Evolutionary conservation across 2,113 vertebrate species (phyloP).

Genomic region (Zeus faber): DNA sequence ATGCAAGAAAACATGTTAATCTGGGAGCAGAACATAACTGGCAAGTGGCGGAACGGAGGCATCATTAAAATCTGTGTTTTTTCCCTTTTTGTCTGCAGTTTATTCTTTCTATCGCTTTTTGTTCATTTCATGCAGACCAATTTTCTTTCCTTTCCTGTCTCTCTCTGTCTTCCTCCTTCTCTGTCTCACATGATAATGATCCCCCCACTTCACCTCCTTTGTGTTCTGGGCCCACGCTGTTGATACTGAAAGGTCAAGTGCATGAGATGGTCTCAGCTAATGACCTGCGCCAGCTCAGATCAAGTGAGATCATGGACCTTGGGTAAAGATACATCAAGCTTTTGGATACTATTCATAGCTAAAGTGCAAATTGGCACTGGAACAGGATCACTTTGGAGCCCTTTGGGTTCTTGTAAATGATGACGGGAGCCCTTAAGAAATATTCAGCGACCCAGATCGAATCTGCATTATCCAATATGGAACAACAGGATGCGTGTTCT

Average conservation of each 20-base stretch:
- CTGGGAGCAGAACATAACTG: slow-evolving; percentile 17
- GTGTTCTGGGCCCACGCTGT: too few species aligned
- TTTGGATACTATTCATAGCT: slow-evolving; percentile 47
- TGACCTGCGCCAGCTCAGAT: slow-evolving; percentile 49
- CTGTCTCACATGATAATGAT: slow-evolving; percentile 5
- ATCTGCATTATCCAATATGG: slow-evolving; percentile 29
- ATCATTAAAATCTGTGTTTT: too few species aligned
- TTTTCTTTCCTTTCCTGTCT: background rate
- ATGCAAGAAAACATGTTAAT: slow-evolving; percentile 27
- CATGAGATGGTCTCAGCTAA: slow-evolving; percentile 57
- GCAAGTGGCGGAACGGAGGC: slow-evolving; percentile 18
- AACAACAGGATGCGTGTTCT: slow-evolving; percentile 17
- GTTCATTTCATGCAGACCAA: background rate
- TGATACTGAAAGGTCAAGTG: slow-evolving; percentile 62
- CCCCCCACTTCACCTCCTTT: slow-evolving; percentile 22
- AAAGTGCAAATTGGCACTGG: slow-evolving; percentile 45
- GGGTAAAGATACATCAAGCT: slow-evolving; percentile 46
- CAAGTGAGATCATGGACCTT: slow-evolving; percentile 49
- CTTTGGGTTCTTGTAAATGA: slow-evolving; percentile 25
- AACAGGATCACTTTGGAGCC: slow-evolving; percentile 14
- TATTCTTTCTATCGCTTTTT: background rate
- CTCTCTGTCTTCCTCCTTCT: background rate
- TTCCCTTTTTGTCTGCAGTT: slow-evolving; percentile 3
- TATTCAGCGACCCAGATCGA: slow-evolving; percentile 26
- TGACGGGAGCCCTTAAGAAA: slow-evolving; percentile 40